Conservation (phyloP, 2,888 invertebrate genomes). For the Polymixis flavicincta region DNA sequence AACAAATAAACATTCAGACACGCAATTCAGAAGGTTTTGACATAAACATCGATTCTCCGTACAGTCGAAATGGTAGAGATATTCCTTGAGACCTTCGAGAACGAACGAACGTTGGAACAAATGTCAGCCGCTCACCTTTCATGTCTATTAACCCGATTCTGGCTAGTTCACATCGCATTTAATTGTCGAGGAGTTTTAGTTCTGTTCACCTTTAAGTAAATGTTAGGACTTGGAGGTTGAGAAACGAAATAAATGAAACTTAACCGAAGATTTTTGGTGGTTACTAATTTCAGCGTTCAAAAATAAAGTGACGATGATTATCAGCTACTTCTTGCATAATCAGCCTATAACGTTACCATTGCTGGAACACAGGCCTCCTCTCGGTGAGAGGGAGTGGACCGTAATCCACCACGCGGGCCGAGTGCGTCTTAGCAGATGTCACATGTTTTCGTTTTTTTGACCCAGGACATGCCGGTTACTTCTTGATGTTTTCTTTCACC, state of each 20-base stretch:
- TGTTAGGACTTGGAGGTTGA: slow-evolving; percentile 25
- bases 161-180: slow-evolving; percentile 50
- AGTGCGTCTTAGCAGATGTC: too few species aligned
- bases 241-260: slow-evolving; percentile 11
- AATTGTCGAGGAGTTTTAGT: slow-evolving; percentile 43
- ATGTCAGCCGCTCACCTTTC: slow-evolving; percentile 67
- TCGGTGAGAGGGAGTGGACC: too few species aligned
- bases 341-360: too few species aligned
- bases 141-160: slow-evolving; percentile 64
- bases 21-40: slow-evolving; percentile 27
- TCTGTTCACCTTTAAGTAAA: slow-evolving; percentile 48
- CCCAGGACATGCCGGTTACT: too few species aligned
- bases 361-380: too few species aligned
- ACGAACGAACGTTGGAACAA: slow-evolving; percentile 45
- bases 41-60: slow-evolving; percentile 33
- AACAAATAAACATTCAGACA: slow-evolving; percentile 7
- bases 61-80: slow-evolving; percentile 47
- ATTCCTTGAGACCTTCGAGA: slow-evolving; percentile 53
- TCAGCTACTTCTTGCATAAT: too few species aligned
- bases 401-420: too few species aligned
- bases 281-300: background rate
- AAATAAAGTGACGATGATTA: background rate
- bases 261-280: background rate
- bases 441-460: too few species aligned
- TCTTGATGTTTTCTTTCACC: too few species aligned